These are phyloP conservation scores for Linnaemya vulpina DNA, from an alignment of 2,888 invertebrate genomes.

Conservation along the genomic window DNA sequence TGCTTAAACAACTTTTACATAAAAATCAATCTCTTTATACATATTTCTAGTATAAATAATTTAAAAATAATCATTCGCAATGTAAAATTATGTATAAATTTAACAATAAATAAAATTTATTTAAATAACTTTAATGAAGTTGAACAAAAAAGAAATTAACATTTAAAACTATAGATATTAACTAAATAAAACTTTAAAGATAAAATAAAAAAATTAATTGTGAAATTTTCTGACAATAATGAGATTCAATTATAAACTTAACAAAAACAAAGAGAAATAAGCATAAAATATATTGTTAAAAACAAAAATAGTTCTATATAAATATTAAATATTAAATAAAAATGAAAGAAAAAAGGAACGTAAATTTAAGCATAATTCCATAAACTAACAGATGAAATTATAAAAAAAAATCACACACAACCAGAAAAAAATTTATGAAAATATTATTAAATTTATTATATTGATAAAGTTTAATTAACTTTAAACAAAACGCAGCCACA, in stretches of 20 bases:
- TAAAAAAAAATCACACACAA: constrained; percentile 12
- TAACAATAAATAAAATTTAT: constrained; percentile 30
- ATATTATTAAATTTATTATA: constrained; percentile 53
- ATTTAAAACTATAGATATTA: constrained; percentile 41
- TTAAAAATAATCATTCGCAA: not conserved
- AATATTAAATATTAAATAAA: constrained; percentile 20
- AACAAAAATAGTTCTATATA: constrained; percentile 43
- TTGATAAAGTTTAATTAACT: constrained; percentile 56
- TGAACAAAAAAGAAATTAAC: constrained; percentile 14
- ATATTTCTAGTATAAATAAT: constrained; percentile 41
- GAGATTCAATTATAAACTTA: constrained; percentile 80
- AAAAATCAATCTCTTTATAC: constrained; percentile 37
- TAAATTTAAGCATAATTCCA: constrained; percentile 17
- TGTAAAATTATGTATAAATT: constrained; percentile 67
- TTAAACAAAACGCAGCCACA: constrained; percentile 45
- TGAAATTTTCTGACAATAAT: constrained; percentile 83
- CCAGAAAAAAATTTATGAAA: constrained; percentile 25
- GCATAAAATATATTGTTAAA: constrained; percentile 47
- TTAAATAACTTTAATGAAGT: constrained; percentile 31
- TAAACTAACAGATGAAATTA: constrained; percentile 34
- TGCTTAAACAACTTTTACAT: constrained; percentile 12
- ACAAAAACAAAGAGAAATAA: constrained; percentile 43
- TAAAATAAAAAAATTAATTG: constrained; percentile 69
- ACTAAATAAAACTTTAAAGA: constrained; percentile 48
- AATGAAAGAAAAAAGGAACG: constrained; percentile 19